A percentile compares a stretch with the other conserved stretches of the same genome.
These are phyloP conservation scores for Cricetomys ansorgei DNA, from an alignment of 2,113 vertebrate species.

Conservation along the genomic window DNA sequence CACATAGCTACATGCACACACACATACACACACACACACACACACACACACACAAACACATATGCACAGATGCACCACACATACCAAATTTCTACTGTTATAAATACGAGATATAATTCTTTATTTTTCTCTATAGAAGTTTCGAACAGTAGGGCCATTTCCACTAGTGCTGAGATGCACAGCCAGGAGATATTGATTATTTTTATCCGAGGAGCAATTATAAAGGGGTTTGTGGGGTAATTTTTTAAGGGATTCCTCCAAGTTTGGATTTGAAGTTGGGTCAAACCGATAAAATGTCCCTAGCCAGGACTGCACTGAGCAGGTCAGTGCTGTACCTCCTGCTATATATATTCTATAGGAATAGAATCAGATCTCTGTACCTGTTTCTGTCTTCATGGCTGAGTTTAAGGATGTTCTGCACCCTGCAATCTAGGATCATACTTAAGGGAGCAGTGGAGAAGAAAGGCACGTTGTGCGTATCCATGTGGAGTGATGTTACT, in stretches of 20 bases:
- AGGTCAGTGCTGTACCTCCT: neutral
- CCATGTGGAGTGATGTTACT: neutral
- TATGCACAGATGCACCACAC: neutral
- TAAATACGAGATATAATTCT: neutral
- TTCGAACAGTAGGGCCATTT: neutral
- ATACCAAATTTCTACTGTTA: neutral
- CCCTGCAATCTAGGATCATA: neutral
- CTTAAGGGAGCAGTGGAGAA: slow-evolving; percentile 4
- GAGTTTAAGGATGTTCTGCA: neutral
- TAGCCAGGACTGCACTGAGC: neutral
- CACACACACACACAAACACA: neutral
- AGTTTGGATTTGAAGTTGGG: neutral
- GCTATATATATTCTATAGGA: neutral
- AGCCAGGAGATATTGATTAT: neutral
- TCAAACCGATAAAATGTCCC: neutral
- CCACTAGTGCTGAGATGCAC: neutral
- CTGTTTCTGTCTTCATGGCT: neutral
- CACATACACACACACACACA: neutral
- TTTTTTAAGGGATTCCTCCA: neutral
- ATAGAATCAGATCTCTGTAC: neutral
- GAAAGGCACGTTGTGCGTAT: neutral
- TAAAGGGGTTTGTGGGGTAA: neutral
- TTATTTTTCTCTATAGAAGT: neutral
- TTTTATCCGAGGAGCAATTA: neutral
- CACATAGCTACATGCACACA: neutral